Conservation (phyloP, 2,888 invertebrate genomes). For the Chesias legatella region DNA sequence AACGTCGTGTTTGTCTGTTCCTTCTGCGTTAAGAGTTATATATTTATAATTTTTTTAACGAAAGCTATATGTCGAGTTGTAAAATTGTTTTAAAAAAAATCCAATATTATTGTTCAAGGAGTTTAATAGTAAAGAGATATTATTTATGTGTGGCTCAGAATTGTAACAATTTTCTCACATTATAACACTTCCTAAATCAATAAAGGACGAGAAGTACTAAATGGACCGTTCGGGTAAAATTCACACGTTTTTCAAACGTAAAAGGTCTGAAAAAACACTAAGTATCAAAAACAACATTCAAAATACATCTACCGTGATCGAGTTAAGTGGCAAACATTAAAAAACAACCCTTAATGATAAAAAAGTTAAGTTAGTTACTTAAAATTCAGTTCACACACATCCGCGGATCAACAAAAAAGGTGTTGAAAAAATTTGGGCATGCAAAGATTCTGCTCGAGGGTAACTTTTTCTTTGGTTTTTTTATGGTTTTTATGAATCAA, state of each 20-base stretch:
- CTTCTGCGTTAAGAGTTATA: too few species aligned
- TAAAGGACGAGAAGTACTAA: too few species aligned
- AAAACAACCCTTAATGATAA: constrained; percentile 32
- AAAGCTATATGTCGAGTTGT: too few species aligned
- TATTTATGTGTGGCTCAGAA: too few species aligned
- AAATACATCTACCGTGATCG: constrained; percentile 49
- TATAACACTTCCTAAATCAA: too few species aligned
- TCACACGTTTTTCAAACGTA: constrained; percentile 40
- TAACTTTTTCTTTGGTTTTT: constrained; percentile 15
- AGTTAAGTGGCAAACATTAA: constrained; percentile 49
- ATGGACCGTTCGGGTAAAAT: not conserved
- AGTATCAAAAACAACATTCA: constrained; percentile 40
- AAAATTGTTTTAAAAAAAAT: too few species aligned
- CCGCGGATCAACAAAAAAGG: constrained; percentile 39
- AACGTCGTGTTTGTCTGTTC: too few species aligned
- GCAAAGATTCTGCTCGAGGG: constrained; percentile 15
- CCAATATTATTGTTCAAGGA: too few species aligned
- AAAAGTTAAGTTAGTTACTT: constrained; percentile 30
- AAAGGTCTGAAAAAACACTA: constrained; percentile 27
- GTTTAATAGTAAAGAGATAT: too few species aligned
- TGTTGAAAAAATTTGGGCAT: constrained; percentile 30
- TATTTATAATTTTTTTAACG: too few species aligned
- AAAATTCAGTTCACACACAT: constrained; percentile 51
- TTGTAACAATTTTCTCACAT: too few species aligned
- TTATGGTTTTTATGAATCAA: constrained; percentile 33